These are phyloP conservation scores for Oligia fasciuncula DNA, from an alignment of 2,888 invertebrate genomes.

Conservation along the genomic window DNA sequence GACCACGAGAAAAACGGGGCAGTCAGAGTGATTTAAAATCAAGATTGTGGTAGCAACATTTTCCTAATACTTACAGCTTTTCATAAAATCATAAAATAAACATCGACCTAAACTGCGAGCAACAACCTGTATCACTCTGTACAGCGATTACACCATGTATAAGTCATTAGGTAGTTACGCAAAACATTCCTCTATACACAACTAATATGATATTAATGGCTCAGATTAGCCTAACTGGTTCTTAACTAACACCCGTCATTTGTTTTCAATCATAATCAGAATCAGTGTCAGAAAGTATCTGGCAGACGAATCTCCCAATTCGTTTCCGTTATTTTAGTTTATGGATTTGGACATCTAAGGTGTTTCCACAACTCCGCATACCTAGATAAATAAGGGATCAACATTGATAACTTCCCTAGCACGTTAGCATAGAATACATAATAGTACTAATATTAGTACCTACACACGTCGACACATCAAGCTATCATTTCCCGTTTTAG, in stretches of 20 bases:
- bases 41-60: background rate
- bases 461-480: too few species aligned
- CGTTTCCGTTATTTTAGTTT: slow-evolving; percentile 20
- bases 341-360: slow-evolving; percentile 2
- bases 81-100: background rate
- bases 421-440: too few species aligned
- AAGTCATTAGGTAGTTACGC: slow-evolving; percentile 50
- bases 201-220: slow-evolving; percentile 66
- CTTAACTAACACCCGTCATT: slow-evolving; percentile 38
- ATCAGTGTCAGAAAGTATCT: slow-evolving; percentile 41
- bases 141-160: slow-evolving; percentile 16
- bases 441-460: too few species aligned
- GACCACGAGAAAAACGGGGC: background rate
- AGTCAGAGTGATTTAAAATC: background rate
- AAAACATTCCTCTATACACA: slow-evolving; percentile 52
- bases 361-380: background rate
- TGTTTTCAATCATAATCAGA: slow-evolving; percentile 55
- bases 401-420: slow-evolving; percentile 12
- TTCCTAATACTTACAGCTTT: background rate
- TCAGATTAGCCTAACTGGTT: slow-evolving; percentile 57
- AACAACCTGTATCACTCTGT: background rate
- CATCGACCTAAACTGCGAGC: background rate
- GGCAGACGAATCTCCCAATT: slow-evolving; percentile 6
- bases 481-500: too few species aligned
- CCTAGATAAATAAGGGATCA: slow-evolving; percentile 5